Evolutionary conservation across 2,797 vertebrate species (phyloP), one percentile per base, ranked within the genome.

Genomic region (Falco peregrinus): DNA sequence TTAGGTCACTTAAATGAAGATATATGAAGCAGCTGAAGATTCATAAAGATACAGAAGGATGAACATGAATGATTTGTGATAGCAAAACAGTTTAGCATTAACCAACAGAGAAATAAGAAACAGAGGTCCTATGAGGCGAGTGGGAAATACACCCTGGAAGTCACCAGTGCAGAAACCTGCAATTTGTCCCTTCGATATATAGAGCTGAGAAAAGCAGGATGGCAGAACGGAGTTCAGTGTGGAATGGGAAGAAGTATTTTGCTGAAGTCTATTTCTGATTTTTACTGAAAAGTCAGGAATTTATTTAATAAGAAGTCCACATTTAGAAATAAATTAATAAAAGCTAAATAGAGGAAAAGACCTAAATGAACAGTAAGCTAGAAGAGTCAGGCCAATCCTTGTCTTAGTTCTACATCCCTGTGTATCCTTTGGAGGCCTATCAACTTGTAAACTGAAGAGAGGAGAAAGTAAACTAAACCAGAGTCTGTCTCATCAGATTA

Each of bases 1-100:
- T 92, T 95, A 90, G 33, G 13, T 93, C 48, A 74, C 70, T 93
- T 92, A 96, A 94, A 97, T 90, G 68, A 96, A 96, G 96, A 95
- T 87, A 94, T 79, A 97, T 96, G 94, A 92, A 95, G 70, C 90
- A 90, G 76, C 60, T 91, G 82, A 91, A 96, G 93, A 94, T 96
- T 93, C 87, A 93, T 95, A 86, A 94, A 93, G 95, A 91, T 91
- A 93, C 94, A 96, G 84, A 95, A 94, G 74, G 93, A 95, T 93
- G 26, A 96, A 93, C 94, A 77, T 88, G 95, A 96, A 87, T 85
- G 92, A 91, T 94, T 94, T 94, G 84, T 0, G 1, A 75, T 65
- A 84, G 77, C 60, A 96, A 91, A 95, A 88, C 76, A 90, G 70
- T 90, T 96, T 91, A 91, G 16, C 70, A 65, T 95, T 95, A 96